Evolutionary conservation across 1,140 invertebrate species (phyloP).

Genomic region (Hormaphis cornu): DNA sequence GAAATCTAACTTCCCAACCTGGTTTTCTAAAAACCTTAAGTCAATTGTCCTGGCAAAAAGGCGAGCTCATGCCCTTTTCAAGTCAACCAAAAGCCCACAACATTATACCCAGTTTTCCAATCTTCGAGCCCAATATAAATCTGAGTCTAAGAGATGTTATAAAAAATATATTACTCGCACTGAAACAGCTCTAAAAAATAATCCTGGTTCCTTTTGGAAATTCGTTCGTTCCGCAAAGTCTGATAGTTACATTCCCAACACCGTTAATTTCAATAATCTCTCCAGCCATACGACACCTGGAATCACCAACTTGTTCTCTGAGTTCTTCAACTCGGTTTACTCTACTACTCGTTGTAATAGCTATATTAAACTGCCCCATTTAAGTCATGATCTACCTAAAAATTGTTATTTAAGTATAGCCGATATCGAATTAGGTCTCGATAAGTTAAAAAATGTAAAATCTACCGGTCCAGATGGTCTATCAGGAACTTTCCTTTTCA

Average conservation of each 20-base stretch:
- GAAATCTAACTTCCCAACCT: background rate
- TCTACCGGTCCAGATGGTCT: background rate
- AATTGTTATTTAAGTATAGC: background rate
- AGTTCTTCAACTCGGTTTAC: background rate
- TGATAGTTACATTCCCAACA: background rate
- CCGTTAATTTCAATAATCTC: background rate
- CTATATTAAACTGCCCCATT: background rate
- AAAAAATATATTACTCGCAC: background rate
- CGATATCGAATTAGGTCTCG: background rate
- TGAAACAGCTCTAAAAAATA: background rate
- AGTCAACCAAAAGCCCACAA: background rate
- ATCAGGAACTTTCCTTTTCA: background rate
- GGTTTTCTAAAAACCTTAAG: background rate
- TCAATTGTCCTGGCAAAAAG: background rate
- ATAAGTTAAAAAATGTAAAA: background rate
- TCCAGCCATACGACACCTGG: too few species aligned
- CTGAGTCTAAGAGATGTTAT: background rate
- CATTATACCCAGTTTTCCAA: background rate
- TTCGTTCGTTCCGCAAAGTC: background rate
- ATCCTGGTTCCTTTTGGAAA: background rate
- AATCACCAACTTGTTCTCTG: background rate
- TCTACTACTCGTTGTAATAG: too few species aligned
- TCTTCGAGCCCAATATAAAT: background rate
- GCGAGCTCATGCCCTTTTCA: too few species aligned
- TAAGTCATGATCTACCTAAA: background rate